Conservation (phyloP, 2,888 invertebrate species). For the Orgyia antiqua region DNA sequence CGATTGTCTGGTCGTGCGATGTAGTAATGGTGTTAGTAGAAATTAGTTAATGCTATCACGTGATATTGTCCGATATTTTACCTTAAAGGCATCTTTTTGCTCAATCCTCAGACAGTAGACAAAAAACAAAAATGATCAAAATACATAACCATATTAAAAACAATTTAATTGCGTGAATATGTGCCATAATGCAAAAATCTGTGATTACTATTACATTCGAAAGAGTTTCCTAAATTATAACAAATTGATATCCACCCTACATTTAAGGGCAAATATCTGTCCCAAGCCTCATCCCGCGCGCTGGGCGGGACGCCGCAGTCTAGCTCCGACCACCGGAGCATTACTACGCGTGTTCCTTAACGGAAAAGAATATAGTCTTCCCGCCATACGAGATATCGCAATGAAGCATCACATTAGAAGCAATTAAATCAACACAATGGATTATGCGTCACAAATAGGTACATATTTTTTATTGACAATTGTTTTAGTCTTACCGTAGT, state of each 20-base stretch:
- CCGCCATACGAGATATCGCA: constrained; percentile 35
- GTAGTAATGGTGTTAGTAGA: too few species aligned
- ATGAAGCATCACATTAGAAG: constrained; percentile 22
- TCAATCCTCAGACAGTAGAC: too few species aligned
- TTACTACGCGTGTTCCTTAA: constrained; percentile 10
- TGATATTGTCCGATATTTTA: too few species aligned
- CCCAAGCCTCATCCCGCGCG: constrained; percentile 31
- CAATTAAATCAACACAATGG: constrained; percentile 59
- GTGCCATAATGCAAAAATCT: too few species aligned
- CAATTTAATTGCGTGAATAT: too few species aligned
- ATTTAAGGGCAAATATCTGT: constrained; percentile 31
- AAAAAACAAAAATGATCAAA: too few species aligned
- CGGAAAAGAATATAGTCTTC: constrained; percentile 19
- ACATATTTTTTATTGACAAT: constrained; percentile 36
- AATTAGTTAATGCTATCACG: too few species aligned
- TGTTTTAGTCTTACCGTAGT: constrained; percentile 27
- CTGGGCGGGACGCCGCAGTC: constrained; percentile 41
- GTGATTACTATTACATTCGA: too few species aligned
- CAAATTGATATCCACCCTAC: constrained; percentile 9
- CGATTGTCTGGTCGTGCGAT: too few species aligned
- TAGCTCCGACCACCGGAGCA: constrained; percentile 22
- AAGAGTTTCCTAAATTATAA: constrained; percentile 1
- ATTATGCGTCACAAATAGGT: constrained; percentile 54
- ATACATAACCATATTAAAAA: too few species aligned
- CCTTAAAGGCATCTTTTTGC: too few species aligned